phyloP scores from a whole-genome alignment of 1,140 invertebrate genomes.

The Drosophila teissieri region DNA sequence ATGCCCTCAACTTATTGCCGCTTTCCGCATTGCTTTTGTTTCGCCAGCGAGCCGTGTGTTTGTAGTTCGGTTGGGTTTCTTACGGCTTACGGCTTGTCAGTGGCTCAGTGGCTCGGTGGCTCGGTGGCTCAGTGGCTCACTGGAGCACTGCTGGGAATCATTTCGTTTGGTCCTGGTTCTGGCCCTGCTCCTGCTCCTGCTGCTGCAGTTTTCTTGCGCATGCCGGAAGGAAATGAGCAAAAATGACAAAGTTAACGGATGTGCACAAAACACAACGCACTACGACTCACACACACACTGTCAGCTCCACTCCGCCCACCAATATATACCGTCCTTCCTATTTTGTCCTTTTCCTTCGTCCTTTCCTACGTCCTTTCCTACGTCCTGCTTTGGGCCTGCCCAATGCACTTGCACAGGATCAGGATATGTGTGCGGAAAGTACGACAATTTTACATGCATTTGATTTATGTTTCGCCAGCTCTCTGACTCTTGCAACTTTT shows the following conservation, averaged over 20 bases:
- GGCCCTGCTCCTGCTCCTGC: slow-evolving; percentile 16
- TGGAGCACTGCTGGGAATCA: slow-evolving; percentile 74
- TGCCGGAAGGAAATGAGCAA: slow-evolving; percentile 82
- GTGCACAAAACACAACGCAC: slow-evolving; percentile 81
- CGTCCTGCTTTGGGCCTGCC: slow-evolving; percentile 46
- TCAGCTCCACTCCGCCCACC: slow-evolving; percentile 1
- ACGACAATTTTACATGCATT: slow-evolving; percentile 80
- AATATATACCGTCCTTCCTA: slow-evolving; percentile 13
- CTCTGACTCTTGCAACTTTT: slow-evolving; percentile 31
- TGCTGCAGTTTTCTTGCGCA: slow-evolving; percentile 71
- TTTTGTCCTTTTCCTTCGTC: background rate
- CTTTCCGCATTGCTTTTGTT: slow-evolving; percentile 74
- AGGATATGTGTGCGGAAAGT: slow-evolving; percentile 82
- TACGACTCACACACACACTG: slow-evolving; percentile 12
- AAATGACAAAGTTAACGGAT: slow-evolving; percentile 83
- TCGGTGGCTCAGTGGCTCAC: slow-evolving; percentile 63
- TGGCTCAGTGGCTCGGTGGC: slow-evolving; percentile 65
- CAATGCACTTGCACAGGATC: slow-evolving; percentile 74
- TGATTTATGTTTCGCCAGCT: slow-evolving; percentile 69
- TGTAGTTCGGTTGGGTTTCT: slow-evolving; percentile 69
- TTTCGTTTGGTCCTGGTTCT: slow-evolving; percentile 56
- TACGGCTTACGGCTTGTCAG: slow-evolving; percentile 76
- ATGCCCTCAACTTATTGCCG: slow-evolving; percentile 77
- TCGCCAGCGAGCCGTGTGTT: slow-evolving; percentile 40
- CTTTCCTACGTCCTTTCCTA: background rate